Percentiles rank a stretch among this genome's conserved stretches.
These are phyloP conservation scores for Saguinus imperator DNA, from an alignment of 2,113 vertebrate genomes.

Conservation along the genomic window DNA sequence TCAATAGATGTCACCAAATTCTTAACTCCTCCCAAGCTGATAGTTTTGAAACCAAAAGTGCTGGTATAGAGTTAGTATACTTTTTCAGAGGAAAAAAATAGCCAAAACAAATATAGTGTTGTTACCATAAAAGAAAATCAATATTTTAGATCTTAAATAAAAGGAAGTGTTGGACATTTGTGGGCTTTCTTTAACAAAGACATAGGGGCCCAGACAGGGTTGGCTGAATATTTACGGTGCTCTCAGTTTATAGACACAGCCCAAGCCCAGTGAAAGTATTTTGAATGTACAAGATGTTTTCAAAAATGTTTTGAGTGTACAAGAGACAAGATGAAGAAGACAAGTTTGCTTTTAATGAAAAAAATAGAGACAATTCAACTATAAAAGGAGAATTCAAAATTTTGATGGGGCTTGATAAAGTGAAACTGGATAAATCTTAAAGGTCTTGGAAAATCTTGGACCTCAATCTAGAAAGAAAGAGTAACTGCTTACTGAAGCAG, in stretches of 20 bases:
- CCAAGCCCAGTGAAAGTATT: not conserved
- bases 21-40: not conserved
- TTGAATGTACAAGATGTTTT: not conserved
- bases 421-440: conserved; percentile 77
- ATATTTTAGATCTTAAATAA: not conserved
- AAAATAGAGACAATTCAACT: not conserved
- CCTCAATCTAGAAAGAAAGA: conserved; percentile 68
- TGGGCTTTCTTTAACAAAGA: not conserved
- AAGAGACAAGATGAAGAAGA: not conserved
- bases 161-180: not conserved
- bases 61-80: conserved; percentile 9
- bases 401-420: conserved; percentile 76
- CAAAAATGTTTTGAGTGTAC: not conserved
- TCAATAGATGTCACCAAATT: not conserved
- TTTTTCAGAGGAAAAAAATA: conserved; percentile 56
- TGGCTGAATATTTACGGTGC: not conserved
- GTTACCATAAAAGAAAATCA: not conserved
- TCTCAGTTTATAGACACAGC: not conserved
- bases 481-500: conserved; percentile 71
- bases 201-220: not conserved
- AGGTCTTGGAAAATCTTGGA: conserved; percentile 68
- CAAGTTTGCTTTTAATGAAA: conserved; percentile 42
- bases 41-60: not conserved
- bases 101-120: conserved; percentile 35
- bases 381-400: conserved; percentile 70